Percentiles rank a stretch among this genome's conserved stretches.
phyloP scores from a whole-genome alignment of 1,140 invertebrate genomes.

The Copidosoma floridanum region DNA sequence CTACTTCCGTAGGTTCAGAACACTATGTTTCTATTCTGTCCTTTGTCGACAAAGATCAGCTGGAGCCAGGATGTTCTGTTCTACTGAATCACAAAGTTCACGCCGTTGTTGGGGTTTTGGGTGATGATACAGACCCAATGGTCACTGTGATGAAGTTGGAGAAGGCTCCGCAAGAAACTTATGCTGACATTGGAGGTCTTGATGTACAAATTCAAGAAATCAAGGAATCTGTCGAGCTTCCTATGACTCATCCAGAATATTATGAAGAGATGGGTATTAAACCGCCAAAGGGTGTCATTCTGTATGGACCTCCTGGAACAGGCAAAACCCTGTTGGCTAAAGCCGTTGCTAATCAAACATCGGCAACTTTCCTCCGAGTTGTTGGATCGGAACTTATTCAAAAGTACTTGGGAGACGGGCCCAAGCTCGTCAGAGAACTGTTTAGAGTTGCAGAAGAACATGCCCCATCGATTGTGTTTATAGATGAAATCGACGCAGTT shows the following conservation, averaged over 20 bases:
- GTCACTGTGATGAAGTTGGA: conserved; percentile 99
- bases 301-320: conserved; percentile 97
- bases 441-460: conserved; percentile 99
- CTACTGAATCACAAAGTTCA: conserved; percentile 99
- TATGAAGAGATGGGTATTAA: conserved; percentile 99
- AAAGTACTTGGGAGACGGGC: conserved; percentile 99
- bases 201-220: conserved; percentile 99
- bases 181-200: conserved; percentile 99
- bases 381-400: conserved; percentile 99
- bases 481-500: conserved; percentile 99
- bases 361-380: conserved; percentile 96
- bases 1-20: conserved; percentile 98
- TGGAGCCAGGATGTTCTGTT: conserved; percentile 98
- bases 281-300: conserved; percentile 98
- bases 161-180: conserved; percentile 99
- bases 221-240: conserved; percentile 98
- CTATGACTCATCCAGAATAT: conserved; percentile 98
- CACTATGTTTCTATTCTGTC: conserved; percentile 99
- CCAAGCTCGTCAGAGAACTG: conserved; percentile 95
- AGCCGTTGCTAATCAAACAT: conserved; percentile 99
- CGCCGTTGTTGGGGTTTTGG: conserved; percentile 96
- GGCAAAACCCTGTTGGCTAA: conserved; percentile 98
- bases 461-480: conserved; percentile 99
- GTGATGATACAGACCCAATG: conserved; percentile 99
- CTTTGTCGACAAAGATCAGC: conserved; percentile 99